phyloP scores from a whole-genome alignment of 2,888 invertebrate species.

The Lottia gigantea region DNA sequence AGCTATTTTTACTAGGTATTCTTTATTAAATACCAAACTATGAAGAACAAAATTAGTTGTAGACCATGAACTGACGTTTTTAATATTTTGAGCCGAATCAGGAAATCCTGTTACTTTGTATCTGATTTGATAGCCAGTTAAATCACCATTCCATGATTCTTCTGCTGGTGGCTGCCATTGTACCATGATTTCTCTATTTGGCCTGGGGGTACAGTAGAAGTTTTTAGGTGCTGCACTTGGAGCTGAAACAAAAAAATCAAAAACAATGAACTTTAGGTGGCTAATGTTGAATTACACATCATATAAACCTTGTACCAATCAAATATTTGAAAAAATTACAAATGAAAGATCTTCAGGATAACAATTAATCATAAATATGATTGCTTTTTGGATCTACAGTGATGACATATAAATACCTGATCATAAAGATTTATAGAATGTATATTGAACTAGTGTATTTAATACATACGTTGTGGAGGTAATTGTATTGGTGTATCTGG shows the following conservation, averaged over 20 bases:
- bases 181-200: slow-evolving; percentile 93
- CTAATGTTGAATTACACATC: too few relatives aligned
- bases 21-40: slow-evolving; percentile 97
- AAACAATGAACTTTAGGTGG: too few relatives aligned
- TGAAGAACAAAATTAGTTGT: slow-evolving; percentile 80
- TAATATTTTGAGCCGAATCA: slow-evolving; percentile 72
- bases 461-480: slow-evolving; percentile 88
- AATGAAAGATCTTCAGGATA: too few relatives aligned
- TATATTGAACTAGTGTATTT: too few relatives aligned
- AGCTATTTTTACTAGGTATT: slow-evolving; percentile 93
- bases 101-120: slow-evolving; percentile 92
- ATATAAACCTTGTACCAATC: too few relatives aligned
- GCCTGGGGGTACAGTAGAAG: slow-evolving; percentile 93
- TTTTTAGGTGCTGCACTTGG: slow-evolving; percentile 96
- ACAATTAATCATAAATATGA: too few relatives aligned
- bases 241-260: slow-evolving; percentile 73
- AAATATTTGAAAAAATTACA: too few relatives aligned
- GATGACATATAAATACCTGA: too few relatives aligned
- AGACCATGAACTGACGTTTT: slow-evolving; percentile 73
- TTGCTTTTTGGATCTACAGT: too few relatives aligned
- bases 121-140: slow-evolving; percentile 91
- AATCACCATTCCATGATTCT: slow-evolving; percentile 94
- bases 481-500: slow-evolving; percentile 84
- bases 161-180: slow-evolving; percentile 96
- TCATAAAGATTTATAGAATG: too few relatives aligned